Conservation (phyloP, 2,888 invertebrate species). For the Myathropa florea region DNA sequence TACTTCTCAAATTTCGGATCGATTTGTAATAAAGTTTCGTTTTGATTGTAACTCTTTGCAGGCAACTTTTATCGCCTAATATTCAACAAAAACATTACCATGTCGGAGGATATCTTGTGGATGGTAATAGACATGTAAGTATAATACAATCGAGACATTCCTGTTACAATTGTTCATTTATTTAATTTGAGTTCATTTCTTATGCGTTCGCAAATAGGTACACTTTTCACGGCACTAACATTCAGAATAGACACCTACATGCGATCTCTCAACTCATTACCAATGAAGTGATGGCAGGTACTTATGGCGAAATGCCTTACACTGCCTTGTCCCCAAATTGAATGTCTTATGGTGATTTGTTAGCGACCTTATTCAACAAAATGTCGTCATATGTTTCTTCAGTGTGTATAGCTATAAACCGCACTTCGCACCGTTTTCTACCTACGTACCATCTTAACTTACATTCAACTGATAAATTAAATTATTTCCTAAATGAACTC, state of each 20-base stretch:
- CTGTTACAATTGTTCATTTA: background rate
- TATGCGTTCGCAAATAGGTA: background rate
- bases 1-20: constrained; percentile 1
- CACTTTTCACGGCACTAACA: background rate
- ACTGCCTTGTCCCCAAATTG: too few species aligned
- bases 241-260: background rate
- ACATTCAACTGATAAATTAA: too few species aligned
- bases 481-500: too few species aligned
- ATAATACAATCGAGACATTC: background rate
- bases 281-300: too few species aligned
- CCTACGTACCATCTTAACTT: too few species aligned
- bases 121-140: constrained; percentile 81
- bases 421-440: too few species aligned
- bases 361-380: too few species aligned
- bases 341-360: too few species aligned
- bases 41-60: constrained; percentile 82
- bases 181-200: background rate
- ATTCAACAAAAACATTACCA: constrained; percentile 95
- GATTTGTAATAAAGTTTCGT: constrained; percentile 32
- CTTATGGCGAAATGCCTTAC: too few species aligned
- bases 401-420: too few species aligned
- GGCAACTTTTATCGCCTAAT: constrained; percentile 96
- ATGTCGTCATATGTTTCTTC: too few species aligned
- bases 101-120: constrained; percentile 87
- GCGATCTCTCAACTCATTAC: too few species aligned